Evolutionary conservation across 2,797 vertebrate species (phyloP).

Genomic region (Atherinosoma microstoma): DNA sequence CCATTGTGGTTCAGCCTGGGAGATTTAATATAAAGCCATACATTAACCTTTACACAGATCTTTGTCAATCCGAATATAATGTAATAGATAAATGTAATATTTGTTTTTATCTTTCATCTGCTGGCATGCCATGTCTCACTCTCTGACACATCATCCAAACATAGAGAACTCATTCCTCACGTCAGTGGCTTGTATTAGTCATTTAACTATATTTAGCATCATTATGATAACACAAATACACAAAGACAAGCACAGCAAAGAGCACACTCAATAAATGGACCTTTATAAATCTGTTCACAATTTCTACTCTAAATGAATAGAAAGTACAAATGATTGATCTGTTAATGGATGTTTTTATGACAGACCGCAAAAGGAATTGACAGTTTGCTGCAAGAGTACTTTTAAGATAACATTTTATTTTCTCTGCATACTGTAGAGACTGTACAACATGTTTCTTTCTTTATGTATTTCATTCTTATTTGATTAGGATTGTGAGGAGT

Average conservation of each 20-base stretch:
- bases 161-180: conserved; percentile 43
- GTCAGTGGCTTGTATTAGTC: conserved; percentile 63
- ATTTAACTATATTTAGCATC: conserved; percentile 71
- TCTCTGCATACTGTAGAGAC: background rate
- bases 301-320: background rate
- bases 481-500: background rate
- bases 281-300: background rate
- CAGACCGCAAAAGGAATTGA: background rate
- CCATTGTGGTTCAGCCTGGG: background rate
- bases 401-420: background rate
- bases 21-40: background rate
- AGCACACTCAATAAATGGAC: conserved; percentile 9
- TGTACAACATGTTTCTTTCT: background rate
- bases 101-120: conserved; percentile 40
- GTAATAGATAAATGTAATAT: conserved; percentile 24
- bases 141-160: conserved; percentile 48
- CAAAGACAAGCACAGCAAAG: conserved; percentile 21
- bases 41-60: background rate
- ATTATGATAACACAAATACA: conserved; percentile 40
- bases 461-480: background rate
- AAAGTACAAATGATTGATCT: conserved; percentile 9
- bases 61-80: too few relatives aligned
- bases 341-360: too few relatives aligned
- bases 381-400: background rate
- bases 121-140: conserved; percentile 61